These are phyloP conservation scores for Pinctada fucata DNA, from an alignment of 2,888 invertebrate species.

Conservation along the genomic window DNA sequence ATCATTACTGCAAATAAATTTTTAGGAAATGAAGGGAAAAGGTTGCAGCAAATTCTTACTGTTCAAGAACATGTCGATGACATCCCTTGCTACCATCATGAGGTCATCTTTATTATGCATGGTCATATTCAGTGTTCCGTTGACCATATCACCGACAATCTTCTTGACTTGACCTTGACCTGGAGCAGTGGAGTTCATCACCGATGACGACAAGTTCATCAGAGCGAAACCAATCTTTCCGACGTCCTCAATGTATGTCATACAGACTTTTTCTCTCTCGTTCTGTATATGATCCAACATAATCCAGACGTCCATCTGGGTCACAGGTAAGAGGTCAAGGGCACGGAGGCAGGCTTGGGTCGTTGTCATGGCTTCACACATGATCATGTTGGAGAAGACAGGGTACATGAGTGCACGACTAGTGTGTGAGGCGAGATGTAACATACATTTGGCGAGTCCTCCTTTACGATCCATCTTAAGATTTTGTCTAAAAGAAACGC, in stretches of 20 bases:
- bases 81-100: neutral
- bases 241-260: slow-evolving; percentile 14
- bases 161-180: neutral
- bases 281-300: slow-evolving; percentile 2
- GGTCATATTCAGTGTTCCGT: slow-evolving; percentile 8
- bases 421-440: slow-evolving; percentile 11
- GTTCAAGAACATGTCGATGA: neutral
- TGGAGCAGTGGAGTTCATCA: neutral
- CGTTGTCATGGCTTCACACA: slow-evolving; percentile 21
- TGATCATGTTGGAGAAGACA: neutral
- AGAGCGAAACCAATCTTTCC: slow-evolving; percentile 3
- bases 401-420: slow-evolving; percentile 23
- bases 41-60: neutral
- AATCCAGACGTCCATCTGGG: slow-evolving; percentile 15
- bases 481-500: neutral
- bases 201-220: neutral
- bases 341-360: slow-evolving; percentile 1
- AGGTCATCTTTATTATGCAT: neutral
- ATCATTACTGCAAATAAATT: too few relatives aligned
- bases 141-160: slow-evolving; percentile 3
- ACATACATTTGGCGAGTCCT: slow-evolving; percentile 14
- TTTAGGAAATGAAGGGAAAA: too few relatives aligned
- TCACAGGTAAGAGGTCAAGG: slow-evolving; percentile 6
- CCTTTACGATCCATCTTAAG: slow-evolving; percentile 14
- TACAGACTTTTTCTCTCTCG: slow-evolving; percentile 5